Evolutionary conservation across 2,113 vertebrate species (phyloP).

Genomic region (Hemiprocne comata): DNA sequence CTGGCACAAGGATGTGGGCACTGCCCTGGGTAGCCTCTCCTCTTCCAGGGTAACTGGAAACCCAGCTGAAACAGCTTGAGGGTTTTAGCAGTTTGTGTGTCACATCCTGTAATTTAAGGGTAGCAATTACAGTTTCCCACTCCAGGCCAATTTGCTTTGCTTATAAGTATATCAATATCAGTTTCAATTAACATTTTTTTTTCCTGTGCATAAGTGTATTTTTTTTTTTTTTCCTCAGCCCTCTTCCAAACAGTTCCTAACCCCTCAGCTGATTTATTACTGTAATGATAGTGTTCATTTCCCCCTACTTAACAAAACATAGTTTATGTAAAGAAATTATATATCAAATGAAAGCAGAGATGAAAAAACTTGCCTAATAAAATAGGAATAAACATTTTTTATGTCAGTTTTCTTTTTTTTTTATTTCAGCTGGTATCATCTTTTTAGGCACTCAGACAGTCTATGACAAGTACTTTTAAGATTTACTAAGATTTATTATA

Average conservation of each 20-base stretch:
- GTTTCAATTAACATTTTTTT: neutral
- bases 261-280: neutral
- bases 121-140: neutral
- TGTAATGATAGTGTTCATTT: neutral
- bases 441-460: neutral
- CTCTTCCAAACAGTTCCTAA: neutral
- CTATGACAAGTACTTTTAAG: neutral
- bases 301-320: neutral
- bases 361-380: neutral
- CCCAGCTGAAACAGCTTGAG: neutral
- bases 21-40: accelerated
- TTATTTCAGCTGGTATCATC: neutral
- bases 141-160: neutral
- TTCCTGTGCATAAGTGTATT: neutral
- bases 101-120: neutral
- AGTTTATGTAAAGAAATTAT: neutral
- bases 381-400: neutral
- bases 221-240: neutral
- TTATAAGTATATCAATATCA: neutral
- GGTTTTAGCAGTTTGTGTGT: neutral
- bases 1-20: neutral
- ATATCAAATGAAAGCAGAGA: neutral
- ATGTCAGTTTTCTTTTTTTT: neutral
- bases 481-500: neutral
- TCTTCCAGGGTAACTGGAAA: neutral